Evolutionary conservation across 2,113 vertebrate species (phyloP), one percentile per base, ranked within the genome.

Genomic region (Saguinus midas): DNA sequence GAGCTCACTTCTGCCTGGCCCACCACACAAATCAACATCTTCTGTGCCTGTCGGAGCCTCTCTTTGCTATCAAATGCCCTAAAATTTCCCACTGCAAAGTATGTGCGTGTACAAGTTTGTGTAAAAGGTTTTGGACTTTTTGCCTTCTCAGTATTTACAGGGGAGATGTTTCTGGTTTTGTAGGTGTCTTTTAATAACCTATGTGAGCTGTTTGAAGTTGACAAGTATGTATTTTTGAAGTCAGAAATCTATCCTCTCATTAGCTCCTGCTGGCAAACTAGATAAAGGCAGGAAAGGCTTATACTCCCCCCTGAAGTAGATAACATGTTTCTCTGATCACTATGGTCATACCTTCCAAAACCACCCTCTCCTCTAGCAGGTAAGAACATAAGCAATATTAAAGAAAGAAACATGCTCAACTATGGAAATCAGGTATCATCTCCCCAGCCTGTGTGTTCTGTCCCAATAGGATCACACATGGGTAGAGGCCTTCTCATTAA

Each of bases 51-150:
- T 12, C 72, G 14, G 57, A 18, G 52, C 35, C 29, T n/a, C 23
- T n/a, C 72, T 55, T 3, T 9, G 85, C 58, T 50, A n/a, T 14
- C 8, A 0, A 3, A 35, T 1, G 25, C 13, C 55, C 70, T 76
- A 14, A 81, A 35, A 61, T 0, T 57, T 68, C 48, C 50, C 27
- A 0, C 0, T 0, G 16, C 14, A 45, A 89, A 14, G 52, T 1
- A 11, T 0, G 3, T 1, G 10, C 14, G 58, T 5, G 52, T 20
- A 52, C 14, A 6, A 13, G 18, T 1, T 4, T 2, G 29, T 27
- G 25, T 12, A 32, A 35, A 1, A 35, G 11, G 57, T 40, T 2
- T 11, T 5, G 25, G 16, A 21, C 45, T 58, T 58, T 70, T 61
- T 72, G 57, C 79, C 91, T 43, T 40, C 79, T 66, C 9, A 0